Conservation (phyloP, 2,888 invertebrate species). For the Hermodice carunculata region DNA sequence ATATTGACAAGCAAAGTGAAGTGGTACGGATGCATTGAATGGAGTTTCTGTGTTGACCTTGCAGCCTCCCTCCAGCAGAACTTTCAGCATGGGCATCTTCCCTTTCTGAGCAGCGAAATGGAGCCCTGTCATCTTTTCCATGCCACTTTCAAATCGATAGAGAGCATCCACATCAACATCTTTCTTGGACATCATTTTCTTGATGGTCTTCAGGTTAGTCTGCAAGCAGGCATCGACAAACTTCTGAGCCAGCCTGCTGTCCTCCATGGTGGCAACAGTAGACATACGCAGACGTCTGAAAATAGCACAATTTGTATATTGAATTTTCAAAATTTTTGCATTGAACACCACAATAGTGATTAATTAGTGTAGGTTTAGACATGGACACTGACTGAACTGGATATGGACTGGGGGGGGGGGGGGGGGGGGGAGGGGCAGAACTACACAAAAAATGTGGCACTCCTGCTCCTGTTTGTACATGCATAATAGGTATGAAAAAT, state of each 20-base stretch:
- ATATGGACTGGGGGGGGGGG: no score
- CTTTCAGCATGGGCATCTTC: neutral
- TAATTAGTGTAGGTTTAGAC: no score
- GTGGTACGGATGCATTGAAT: conserved; percentile 17
- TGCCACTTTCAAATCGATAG: conserved; percentile 22
- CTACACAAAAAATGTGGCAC: no score
- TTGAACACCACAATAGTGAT: no score
- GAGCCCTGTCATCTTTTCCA: conserved; percentile 28
- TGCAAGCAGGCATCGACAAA: conserved; percentile 9
- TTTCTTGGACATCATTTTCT: conserved; percentile 16
- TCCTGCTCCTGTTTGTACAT: no score
- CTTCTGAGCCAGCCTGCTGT: conserved; percentile 16
- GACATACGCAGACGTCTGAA: no score
- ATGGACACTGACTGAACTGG: no score
- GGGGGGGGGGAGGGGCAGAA: no score
- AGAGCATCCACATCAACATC: conserved; percentile 9
- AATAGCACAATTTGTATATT: no score
- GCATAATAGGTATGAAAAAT: no score
- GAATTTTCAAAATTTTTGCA: no score
- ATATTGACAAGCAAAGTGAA: conserved; percentile 20
- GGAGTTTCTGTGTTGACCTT: conserved; percentile 20
- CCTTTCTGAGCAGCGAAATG: conserved; percentile 23
- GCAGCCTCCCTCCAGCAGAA: conserved; percentile 9
- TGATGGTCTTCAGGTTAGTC: conserved; percentile 9
- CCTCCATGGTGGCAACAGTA: no score